A percentile compares a stretch with the other conserved stretches of the same genome.
Conservation (phyloP, 2,113 vertebrate species). For the Acanthisitta chloris region DNA sequence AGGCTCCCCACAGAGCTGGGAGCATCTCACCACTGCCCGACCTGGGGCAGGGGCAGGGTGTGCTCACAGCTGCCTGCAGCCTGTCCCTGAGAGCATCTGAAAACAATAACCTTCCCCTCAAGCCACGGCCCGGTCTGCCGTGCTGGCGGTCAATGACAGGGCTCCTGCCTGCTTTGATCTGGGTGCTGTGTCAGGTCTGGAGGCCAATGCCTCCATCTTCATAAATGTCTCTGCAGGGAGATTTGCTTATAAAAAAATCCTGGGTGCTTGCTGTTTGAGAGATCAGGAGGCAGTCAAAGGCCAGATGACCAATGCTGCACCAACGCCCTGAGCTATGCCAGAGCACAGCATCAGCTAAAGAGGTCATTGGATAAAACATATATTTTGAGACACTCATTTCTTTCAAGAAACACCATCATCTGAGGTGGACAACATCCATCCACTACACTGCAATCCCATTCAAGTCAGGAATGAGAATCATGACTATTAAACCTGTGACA, state of each 20-base stretch:
- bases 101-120: background rate
- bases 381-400: background rate
- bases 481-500: background rate
- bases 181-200: background rate
- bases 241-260: background rate
- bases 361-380: background rate
- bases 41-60: background rate
- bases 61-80: background rate
- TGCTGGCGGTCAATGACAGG: background rate
- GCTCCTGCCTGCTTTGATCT: background rate
- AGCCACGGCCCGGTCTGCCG: background rate
- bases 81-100: background rate
- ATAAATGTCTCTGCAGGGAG: background rate
- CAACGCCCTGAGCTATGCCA: background rate
- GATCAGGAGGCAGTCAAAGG: background rate
- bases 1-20: rapidly evolving
- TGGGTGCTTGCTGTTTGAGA: background rate
- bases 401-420: background rate
- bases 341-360: background rate
- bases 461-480: background rate
- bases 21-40: background rate
- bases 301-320: background rate
- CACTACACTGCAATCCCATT: background rate
- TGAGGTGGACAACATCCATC: background rate
- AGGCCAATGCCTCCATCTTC: background rate